phyloP scores from a whole-genome alignment of 1,140 invertebrate genomes.

The Chymomyza costata region DNA sequence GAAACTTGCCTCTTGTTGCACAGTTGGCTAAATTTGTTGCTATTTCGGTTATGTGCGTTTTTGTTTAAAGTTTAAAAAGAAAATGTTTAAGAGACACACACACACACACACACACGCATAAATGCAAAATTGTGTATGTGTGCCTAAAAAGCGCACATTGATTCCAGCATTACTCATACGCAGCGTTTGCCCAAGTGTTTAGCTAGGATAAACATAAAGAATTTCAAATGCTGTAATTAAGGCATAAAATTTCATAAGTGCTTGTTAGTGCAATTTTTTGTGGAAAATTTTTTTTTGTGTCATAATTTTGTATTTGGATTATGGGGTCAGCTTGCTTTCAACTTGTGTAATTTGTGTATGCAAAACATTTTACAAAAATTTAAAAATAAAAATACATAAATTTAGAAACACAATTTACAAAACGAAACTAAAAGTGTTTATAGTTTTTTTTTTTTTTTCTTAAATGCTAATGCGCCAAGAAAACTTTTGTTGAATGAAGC shows the following conservation, averaged over 20 bases:
- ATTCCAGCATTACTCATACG: conserved; percentile 53
- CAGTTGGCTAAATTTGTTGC: no score
- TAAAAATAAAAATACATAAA: conserved; percentile 67
- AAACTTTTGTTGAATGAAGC: conserved; percentile 37
- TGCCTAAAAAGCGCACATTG: conserved; percentile 3
- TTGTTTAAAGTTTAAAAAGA: conserved; percentile 18
- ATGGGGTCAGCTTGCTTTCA: conserved; percentile 69
- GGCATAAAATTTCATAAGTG: no score
- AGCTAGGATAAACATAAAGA: no score
- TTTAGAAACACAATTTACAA: conserved; percentile 57
- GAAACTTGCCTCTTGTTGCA: no score
- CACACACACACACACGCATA: conserved; percentile 9
- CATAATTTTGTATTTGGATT: conserved; percentile 35
- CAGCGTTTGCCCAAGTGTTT: conserved; percentile 26
- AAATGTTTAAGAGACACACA: conserved; percentile 5
- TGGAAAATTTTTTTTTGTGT: conserved; percentile 22
- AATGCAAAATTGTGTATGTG: not conserved
- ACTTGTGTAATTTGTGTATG: conserved; percentile 51
- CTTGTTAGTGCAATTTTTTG: no score
- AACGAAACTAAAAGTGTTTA: conserved; percentile 39
- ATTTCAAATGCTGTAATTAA: no score
- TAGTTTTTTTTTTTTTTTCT: conserved; percentile 12
- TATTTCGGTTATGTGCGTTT: conserved; percentile 5
- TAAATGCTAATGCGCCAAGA: conserved; percentile 20
- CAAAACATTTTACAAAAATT: conserved; percentile 34